phyloP scores from a whole-genome alignment of 2,113 vertebrate genomes.

The Actenoides lindsayi region DNA sequence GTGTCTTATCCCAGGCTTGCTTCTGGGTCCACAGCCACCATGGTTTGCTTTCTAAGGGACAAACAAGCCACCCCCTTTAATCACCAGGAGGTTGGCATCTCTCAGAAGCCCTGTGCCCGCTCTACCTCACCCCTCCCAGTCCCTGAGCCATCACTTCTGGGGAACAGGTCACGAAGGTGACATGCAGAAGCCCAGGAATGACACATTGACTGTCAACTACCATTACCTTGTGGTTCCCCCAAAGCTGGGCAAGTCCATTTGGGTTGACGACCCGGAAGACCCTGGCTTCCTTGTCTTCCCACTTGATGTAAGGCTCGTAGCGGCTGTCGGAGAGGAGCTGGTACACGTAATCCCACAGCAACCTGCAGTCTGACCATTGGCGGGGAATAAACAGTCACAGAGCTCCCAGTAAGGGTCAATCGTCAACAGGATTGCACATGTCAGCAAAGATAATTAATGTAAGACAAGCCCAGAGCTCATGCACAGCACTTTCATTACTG shows the following conservation, averaged over 20 bases:
- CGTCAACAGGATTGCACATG: rapidly evolving
- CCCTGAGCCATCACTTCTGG: background rate
- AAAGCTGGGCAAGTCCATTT: conserved; percentile 87
- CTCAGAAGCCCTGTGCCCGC: background rate
- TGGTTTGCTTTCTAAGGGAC: background rate
- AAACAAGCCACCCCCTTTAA: background rate
- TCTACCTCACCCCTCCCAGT: background rate
- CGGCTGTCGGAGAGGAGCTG: conserved; percentile 84
- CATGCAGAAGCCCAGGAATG: background rate
- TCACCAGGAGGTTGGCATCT: background rate
- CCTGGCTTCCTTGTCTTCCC: conserved; percentile 84
- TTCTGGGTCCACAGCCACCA: background rate
- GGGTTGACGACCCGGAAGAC: conserved; percentile 88
- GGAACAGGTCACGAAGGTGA: rapidly evolving
- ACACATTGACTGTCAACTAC: rapidly evolving
- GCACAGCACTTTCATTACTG: rapidly evolving
- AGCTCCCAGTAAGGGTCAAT: background rate
- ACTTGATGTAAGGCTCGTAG: conserved; percentile 86
- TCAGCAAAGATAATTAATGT: rapidly evolving
- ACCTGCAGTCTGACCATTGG: conserved; percentile 80
- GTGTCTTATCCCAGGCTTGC: background rate
- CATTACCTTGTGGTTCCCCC: conserved; percentile 93
- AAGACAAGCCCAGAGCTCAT: background rate
- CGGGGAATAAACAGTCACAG: background rate
- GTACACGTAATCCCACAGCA: conserved; percentile 91